Conservation (phyloP, 1,140 invertebrate species). For the Mycetomoellerius zeteki region DNA sequence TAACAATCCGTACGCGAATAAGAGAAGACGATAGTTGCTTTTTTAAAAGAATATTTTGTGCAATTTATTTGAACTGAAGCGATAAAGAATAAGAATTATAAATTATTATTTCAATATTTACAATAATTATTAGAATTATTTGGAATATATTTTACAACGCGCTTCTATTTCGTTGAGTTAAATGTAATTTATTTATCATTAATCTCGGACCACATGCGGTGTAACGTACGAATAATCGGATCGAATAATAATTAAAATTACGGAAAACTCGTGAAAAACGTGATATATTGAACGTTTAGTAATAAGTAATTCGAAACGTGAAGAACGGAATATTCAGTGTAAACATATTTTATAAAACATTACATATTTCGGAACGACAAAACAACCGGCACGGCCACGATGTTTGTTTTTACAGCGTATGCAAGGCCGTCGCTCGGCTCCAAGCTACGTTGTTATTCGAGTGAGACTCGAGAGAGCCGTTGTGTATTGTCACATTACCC, state of each 20-base stretch:
- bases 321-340: constrained; percentile 5
- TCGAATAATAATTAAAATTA: background rate
- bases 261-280: background rate
- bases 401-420: background rate
- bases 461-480: background rate
- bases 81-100: background rate
- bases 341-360: background rate
- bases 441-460: background rate
- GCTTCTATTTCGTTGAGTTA: background rate
- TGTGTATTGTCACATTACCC: background rate
- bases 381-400: background rate
- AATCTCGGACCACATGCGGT: background rate
- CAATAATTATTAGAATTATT: constrained; percentile 4
- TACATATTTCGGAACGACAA: background rate
- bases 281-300: background rate
- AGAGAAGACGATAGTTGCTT: background rate
- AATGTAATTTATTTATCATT: constrained; percentile 6
- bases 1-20: background rate
- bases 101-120: background rate
- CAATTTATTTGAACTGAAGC: background rate
- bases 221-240: background rate
- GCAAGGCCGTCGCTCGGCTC: background rate
- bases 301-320: background rate
- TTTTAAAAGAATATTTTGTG: background rate
- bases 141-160: background rate